Base-by-base conservation (phyloP, 2,888 invertebrate species). In the Uloborus plumipes region DNA sequence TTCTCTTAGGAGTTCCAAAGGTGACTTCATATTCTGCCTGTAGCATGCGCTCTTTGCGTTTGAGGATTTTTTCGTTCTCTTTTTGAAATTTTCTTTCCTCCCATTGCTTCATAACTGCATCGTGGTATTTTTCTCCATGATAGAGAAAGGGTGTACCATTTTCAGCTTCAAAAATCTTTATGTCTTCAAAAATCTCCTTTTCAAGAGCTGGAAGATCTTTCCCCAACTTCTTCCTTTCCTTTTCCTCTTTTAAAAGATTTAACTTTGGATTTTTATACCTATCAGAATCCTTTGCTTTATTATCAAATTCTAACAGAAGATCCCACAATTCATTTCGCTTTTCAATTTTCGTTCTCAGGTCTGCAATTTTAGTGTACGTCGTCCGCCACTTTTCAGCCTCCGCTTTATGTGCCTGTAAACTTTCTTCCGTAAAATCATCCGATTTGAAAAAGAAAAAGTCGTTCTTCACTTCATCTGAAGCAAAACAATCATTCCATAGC, bases 191-290 rank as follows among this genome's bases (percentile, higher is more conserved):
- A 16, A 84, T 75, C 18, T 75, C 70, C 20, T 84, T 71, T 22
- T 84, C 84, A 39, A 84, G 59, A 26, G 55, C 16, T 18, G 95
- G 94, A 70, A 95, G 89, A 89, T 93, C 90, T 86, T 90, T 93
- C 51, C 92, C 91, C 14, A 95, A 91, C 11, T 92, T 91, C 88
- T 95, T 96, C n/a, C 96, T 90, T 87, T 95, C 94, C 86, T 93
- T 95, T 88, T 97, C 97, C 88, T 97, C 97, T 71, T 92, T 92
- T 1, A 97, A 89, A 9, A 97, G 90, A 85, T 94, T 94, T 0
- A 97, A 96, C 0, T 97, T 96, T 53, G 97, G 92, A 89, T 97
- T 96, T 86, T 95, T 93, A 88, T 93, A 95, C 61, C 97, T 92
- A 85, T 93, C 93, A 0, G 95, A 94, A 87, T 95, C 94, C 18